Base-by-base conservation (phyloP, 2,888 invertebrate genomes). In the Diaphora mendica region DNA sequence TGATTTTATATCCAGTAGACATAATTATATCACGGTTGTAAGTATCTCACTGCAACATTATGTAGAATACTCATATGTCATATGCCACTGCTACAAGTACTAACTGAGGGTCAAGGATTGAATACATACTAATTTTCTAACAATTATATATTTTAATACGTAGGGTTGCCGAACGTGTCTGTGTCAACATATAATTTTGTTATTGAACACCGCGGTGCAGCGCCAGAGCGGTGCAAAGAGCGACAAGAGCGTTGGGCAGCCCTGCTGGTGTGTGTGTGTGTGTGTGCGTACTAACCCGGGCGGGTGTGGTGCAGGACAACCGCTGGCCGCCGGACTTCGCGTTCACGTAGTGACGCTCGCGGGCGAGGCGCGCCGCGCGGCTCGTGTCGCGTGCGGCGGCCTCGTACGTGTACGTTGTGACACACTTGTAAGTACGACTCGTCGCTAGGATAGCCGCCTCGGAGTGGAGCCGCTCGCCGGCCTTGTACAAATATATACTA, bases 261-360 rank as follows among this genome's bases (percentile, higher is more conserved):
- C 48, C 35, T 65, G 35, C 17, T 5, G 62, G 44, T 11, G 23
- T 26, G 48, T 42, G 59, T 11, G 23, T 26, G 48, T 42, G 59
- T 70, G 83, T 72, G 86, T 80, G 86, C 72, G 84, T 85, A 91
- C 92, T 93, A 93, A 92, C 92, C 81, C 77, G 74, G 73, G 80
- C 59, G 81, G 87, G 89, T 87, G 88, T 88, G 86, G 88, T 77
- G 85, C 94, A 95, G 95, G 95, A 94, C 83, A 94, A 93, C 87
- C 92, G 94, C 86, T 94, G 95, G 94, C 93, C 94, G 86, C 94
- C 94, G 78, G 92, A 94, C 91, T 93, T 94, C 93, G 91, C 91
- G 74, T 92, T 93, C 93, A 94, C 94, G 93, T 94, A 94, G 93
- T 91, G 89, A 77, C 84, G 78, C 77, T 73, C 20, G 74, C 74